Conservation (phyloP, 2,888 invertebrate genomes). For the Aphodius granarius region DNA sequence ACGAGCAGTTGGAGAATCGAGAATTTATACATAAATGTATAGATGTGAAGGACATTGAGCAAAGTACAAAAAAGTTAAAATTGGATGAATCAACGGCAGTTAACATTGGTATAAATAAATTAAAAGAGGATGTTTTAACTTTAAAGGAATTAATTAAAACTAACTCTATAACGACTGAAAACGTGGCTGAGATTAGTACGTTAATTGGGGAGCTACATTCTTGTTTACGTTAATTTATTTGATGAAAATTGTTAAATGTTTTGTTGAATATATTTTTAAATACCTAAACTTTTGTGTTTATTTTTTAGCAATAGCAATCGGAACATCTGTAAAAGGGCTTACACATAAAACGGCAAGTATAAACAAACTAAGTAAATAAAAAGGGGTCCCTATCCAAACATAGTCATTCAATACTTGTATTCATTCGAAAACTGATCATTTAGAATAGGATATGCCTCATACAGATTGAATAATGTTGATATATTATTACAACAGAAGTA, state of each 20-base stretch:
- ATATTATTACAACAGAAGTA: too few species aligned
- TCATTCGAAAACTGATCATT: too few species aligned
- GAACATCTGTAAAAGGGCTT: too few species aligned
- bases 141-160: not conserved
- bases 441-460: too few species aligned
- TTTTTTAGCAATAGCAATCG: too few species aligned
- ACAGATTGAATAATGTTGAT: too few species aligned
- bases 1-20: not conserved
- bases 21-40: not conserved
- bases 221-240: not conserved
- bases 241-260: not conserved
- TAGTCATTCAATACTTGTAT: too few species aligned
- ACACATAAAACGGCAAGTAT: too few species aligned
- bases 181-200: not conserved
- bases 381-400: too few species aligned
- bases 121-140: conserved; percentile 4
- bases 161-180: not conserved
- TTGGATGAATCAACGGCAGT: not conserved
- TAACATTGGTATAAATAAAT: not conserved
- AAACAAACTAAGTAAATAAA: too few species aligned
- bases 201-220: not conserved
- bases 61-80: not conserved
- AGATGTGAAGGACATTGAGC: not conserved
- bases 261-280: not conserved
- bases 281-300: not conserved